phyloP scores from a whole-genome alignment of 2,888 invertebrate species.

The Caenorhabditis sp. region DNA sequence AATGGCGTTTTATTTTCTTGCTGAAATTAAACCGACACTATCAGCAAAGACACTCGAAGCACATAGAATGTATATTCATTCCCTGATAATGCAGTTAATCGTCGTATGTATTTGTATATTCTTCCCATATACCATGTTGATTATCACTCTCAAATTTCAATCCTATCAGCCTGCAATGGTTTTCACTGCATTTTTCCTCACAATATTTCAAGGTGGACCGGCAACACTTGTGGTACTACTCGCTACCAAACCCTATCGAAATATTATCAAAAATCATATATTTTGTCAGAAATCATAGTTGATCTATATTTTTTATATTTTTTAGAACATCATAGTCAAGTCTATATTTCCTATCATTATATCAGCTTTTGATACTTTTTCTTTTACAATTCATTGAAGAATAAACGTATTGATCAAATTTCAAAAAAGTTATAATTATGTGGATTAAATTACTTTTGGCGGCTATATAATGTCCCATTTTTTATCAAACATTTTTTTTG shows the following conservation, averaged over 20 bases:
- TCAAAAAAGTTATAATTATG: no score
- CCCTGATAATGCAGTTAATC: slow-evolving; percentile 15
- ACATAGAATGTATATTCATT: slow-evolving; percentile 20
- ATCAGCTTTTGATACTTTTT: no score
- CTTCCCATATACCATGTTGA: background rate
- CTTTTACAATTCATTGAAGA: no score
- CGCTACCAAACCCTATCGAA: slow-evolving; percentile 23
- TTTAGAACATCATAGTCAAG: no score
- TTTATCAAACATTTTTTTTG: no score
- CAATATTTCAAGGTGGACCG: slow-evolving; percentile 20
- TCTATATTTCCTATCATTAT: no score
- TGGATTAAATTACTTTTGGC: no score
- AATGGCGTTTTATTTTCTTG: slow-evolving; percentile 17
- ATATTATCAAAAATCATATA: background rate
- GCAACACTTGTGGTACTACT: slow-evolving; percentile 20
- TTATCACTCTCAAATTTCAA: background rate
- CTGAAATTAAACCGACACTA: slow-evolving; percentile 5
- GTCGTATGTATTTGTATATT: background rate
- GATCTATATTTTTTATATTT: no score
- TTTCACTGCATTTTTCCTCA: slow-evolving; percentile 6
- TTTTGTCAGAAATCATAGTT: no score
- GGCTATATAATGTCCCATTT: no score
- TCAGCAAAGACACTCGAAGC: slow-evolving; percentile 8
- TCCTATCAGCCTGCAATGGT: background rate
- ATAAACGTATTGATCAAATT: no score